phyloP scores from a whole-genome alignment of 2,888 invertebrate species.

The Ormia ochracea region DNA sequence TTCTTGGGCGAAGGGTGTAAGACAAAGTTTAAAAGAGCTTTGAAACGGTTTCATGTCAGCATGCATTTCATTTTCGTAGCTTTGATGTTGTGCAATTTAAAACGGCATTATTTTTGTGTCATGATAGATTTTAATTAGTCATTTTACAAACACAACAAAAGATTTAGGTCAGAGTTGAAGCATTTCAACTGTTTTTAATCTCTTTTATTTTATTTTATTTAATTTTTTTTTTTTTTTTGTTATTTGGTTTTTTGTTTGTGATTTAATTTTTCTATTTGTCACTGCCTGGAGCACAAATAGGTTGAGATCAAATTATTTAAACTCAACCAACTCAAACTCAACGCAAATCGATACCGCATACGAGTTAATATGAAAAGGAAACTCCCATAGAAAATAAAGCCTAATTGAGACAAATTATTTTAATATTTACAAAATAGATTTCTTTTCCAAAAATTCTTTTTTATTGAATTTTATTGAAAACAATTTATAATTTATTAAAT shows the following conservation, averaged over 20 bases:
- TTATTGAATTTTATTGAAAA: neutral
- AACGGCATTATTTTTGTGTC: slow-evolving; percentile 32
- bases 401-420: neutral
- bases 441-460: neutral
- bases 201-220: no score
- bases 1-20: neutral
- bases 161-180: slow-evolving; percentile 56
- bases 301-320: slow-evolving; percentile 41
- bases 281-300: neutral
- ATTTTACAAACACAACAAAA: slow-evolving; percentile 22
- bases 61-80: neutral
- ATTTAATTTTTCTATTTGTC: neutral
- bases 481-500: neutral
- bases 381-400: neutral
- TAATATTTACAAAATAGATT: neutral
- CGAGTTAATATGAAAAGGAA: neutral
- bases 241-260: neutral
- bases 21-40: neutral
- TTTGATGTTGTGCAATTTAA: slow-evolving; percentile 7
- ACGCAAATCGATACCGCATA: neutral
- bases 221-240: neutral
- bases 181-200: slow-evolving; percentile 39
- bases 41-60: neutral
- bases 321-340: slow-evolving; percentile 1
- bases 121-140: slow-evolving; percentile 49